These are phyloP conservation scores for Bovichtus variegatus DNA, from an alignment of 2,797 vertebrate genomes.

Conservation along the genomic window DNA sequence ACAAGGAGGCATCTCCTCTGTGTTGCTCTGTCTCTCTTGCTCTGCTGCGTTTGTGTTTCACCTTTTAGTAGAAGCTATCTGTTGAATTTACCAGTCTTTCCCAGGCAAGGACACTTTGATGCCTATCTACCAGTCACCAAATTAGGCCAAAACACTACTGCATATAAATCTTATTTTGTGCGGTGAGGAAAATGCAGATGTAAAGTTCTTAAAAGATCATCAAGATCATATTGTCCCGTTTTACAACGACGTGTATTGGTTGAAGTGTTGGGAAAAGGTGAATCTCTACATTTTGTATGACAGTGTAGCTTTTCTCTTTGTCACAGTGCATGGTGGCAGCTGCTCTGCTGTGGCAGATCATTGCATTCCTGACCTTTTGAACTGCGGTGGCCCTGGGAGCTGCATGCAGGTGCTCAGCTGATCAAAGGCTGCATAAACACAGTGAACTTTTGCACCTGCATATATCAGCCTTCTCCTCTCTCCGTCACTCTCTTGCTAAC, in stretches of 20 bases:
- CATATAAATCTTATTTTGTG: background rate
- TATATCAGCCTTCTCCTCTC: conserved; percentile 54
- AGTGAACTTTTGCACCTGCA: conserved; percentile 70
- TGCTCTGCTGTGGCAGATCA: conserved; percentile 37
- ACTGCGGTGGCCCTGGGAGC: conserved; percentile 54
- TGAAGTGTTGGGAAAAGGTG: conserved; percentile 8
- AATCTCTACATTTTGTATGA: conserved; percentile 24
- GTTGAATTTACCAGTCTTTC: conserved; percentile 8
- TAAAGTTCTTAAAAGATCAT: background rate
- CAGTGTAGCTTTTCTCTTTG: conserved; percentile 32
- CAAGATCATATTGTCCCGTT: background rate
- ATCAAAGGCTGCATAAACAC: conserved; percentile 71
- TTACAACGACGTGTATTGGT: background rate
- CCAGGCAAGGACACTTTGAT: background rate
- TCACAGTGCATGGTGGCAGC: background rate
- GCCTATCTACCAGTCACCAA: background rate
- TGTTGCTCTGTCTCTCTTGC: conserved; percentile 17
- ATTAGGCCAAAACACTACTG: background rate
- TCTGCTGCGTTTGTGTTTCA: conserved; percentile 10
- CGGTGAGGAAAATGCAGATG: background rate
- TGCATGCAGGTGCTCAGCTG: conserved; percentile 63
- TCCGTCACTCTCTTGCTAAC: conserved; percentile 50
- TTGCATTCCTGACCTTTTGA: conserved; percentile 70
- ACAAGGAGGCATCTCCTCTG: conserved; percentile 30
- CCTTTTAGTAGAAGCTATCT: conserved; percentile 18